Percentiles rank a stretch among this genome's conserved stretches.
These are phyloP conservation scores for Harpalus rufipes DNA, from an alignment of 2,888 invertebrate species.

Conservation along the genomic window DNA sequence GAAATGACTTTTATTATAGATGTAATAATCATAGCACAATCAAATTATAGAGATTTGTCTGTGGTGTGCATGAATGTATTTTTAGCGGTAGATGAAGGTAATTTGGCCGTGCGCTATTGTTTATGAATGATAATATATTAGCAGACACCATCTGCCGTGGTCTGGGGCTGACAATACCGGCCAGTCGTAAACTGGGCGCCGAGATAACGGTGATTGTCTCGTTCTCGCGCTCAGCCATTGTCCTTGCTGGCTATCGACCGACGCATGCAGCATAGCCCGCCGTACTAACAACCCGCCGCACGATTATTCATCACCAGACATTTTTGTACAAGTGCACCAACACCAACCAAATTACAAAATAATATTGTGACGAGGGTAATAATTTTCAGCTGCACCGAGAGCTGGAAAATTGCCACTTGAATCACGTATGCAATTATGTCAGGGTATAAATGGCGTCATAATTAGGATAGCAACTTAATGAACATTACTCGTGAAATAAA, in stretches of 20 bases:
- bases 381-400: not conserved
- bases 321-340: constrained; percentile 24
- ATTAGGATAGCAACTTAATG: not conserved
- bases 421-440: constrained; percentile 1
- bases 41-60: not conserved
- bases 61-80: not conserved
- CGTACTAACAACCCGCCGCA: not conserved
- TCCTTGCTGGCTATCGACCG: constrained; percentile 38
- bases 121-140: constrained; percentile 59
- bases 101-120: constrained; percentile 34
- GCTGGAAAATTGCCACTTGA: constrained; percentile 18
- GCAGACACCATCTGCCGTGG: constrained; percentile 38
- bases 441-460: not conserved
- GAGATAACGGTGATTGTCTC: constrained; percentile 58
- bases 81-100: not conserved
- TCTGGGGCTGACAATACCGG: constrained; percentile 21
- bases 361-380: constrained; percentile 12
- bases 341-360: constrained; percentile 35
- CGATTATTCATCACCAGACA: constrained; percentile 16
- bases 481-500: not conserved
- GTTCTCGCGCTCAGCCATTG: constrained; percentile 42
- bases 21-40: not conserved
- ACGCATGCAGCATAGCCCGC: constrained; percentile 14
- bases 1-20: not conserved
- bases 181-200: constrained; percentile 36